A percentile compares a stretch with the other conserved stretches of the same genome.
Conservation (phyloP, 2,888 invertebrate genomes). For the Drepanosiphum platanoidis region DNA sequence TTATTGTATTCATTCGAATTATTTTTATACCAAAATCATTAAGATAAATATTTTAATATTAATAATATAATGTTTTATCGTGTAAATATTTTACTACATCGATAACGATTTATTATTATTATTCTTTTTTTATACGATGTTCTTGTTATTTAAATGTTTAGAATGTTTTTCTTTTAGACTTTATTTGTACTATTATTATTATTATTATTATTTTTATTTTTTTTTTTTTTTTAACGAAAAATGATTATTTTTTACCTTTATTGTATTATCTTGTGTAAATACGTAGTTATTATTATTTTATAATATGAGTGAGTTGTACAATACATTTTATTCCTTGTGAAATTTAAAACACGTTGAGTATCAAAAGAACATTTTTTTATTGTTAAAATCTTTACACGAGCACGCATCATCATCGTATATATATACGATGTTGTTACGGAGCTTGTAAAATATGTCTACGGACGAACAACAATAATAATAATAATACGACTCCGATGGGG, state of each 20-base stretch:
- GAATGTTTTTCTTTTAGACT: constrained; percentile 62
- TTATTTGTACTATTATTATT: constrained; percentile 59
- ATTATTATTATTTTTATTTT: constrained; percentile 48
- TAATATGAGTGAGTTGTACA: constrained; percentile 41
- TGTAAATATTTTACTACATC: constrained; percentile 58
- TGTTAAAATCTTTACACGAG: constrained; percentile 6
- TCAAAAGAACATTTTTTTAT: constrained; percentile 50
- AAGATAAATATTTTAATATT: constrained; percentile 53
- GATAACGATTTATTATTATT: constrained; percentile 52
- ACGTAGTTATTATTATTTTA: constrained; percentile 44
- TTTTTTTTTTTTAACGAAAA: constrained; percentile 30
- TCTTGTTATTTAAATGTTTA: constrained; percentile 62
- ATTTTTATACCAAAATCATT: constrained; percentile 60
- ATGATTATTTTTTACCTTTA: constrained; percentile 27
- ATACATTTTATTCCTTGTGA: constrained; percentile 48
- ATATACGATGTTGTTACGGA: too few relatives aligned
- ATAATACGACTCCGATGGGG: too few relatives aligned
- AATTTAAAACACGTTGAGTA: constrained; percentile 54
- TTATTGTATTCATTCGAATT: constrained; percentile 48
- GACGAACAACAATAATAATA: too few relatives aligned
- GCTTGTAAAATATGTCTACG: too few relatives aligned
- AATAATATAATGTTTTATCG: constrained; percentile 50
- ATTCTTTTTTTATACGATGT: constrained; percentile 49
- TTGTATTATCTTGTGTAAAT: constrained; percentile 53
- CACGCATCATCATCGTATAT: too few relatives aligned